These are phyloP conservation scores for Paelopatides confundens DNA, from an alignment of 53 echinoderm and acorn worm species.

Conservation along the genomic window DNA sequence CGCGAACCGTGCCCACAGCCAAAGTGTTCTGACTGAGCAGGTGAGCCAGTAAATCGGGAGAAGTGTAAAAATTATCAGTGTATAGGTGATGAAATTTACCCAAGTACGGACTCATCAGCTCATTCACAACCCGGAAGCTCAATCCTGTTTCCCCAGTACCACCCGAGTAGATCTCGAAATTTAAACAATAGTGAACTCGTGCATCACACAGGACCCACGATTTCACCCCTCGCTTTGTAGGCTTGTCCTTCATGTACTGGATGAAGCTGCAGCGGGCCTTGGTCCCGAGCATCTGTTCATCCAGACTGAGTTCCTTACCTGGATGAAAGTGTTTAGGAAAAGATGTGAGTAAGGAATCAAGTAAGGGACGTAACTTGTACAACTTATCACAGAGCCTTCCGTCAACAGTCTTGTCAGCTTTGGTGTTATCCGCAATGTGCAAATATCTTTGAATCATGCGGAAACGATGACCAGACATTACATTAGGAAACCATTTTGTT, in stretches of 20 bases:
- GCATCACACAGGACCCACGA: constrained; percentile 26
- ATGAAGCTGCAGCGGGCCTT: constrained; percentile 17
- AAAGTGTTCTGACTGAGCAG: constrained; percentile 26
- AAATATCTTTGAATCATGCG: neutral
- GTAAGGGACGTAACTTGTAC: constrained; percentile 42
- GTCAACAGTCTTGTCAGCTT: neutral
- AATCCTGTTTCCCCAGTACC: constrained; percentile 37
- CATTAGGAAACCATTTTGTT: constrained; percentile 9
- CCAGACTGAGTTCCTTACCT: constrained; percentile 1
- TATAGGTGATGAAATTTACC: constrained; percentile 15
- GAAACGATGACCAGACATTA: constrained; percentile 23
- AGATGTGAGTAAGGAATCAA: constrained; percentile 32
- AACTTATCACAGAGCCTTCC: constrained; percentile 44
- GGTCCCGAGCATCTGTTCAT: constrained; percentile 45
- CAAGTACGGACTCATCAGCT: constrained; percentile 23
- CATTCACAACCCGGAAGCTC: constrained; percentile 41
- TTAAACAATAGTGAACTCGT: neutral
- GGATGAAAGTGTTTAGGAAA: constrained; percentile 18
- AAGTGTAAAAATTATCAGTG: constrained; percentile 36
- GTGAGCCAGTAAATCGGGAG: neutral
- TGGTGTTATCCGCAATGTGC: neutral
- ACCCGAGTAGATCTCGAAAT: constrained; percentile 31
- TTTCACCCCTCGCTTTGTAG: constrained; percentile 7
- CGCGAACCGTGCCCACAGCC: constrained; percentile 42
- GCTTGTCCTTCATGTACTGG: constrained; percentile 34